Evolutionary conservation across 2,113 vertebrate genomes (phyloP), one percentile per base, ranked within the genome.

Genomic region (Entelurus aequoreus): DNA sequence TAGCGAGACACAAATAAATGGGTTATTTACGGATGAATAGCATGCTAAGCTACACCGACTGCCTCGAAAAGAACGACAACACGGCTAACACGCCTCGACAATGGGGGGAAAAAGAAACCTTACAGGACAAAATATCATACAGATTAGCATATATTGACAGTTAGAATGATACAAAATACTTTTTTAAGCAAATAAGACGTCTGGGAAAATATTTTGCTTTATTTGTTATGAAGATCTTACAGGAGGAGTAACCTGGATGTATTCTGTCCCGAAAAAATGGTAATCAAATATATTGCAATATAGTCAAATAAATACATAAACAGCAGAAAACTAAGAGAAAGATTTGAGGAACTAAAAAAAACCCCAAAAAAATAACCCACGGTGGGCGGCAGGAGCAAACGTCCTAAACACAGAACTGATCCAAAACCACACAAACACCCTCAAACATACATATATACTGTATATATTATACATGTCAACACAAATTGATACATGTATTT

Each of bases 161-260:
- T 76, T 86, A 66, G 86, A 90, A 89, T 88, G 84, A 90, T 88
- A 86, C 77, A 89, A 90, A 89, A 88, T 84, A 85, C 73, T 79
- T 84, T 72, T 81, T 65, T 70, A 78, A 76, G 83, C 74, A 85
- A 82, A 87, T 84, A 81, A 76, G 65, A 88, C 65, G 70, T 80
- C 79, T 86, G 80, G 82, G 87, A 87, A 90, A 87, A 88, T 85
- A 88, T 88, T 83, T 86, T 69, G 62, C 81, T 88, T 85, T 78
- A 83, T 88, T 88, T 84, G 72, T 86, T 84, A 80, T 77, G 74
- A 86, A 76, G 75, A 79, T 81, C 76, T 79, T 77, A 79, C 66
- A 85, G 83, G 82, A 74, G 61, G 59, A 80, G 71, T 74, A 79
- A 84, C 66, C 66, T 80, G 76, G 76, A 85, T 75, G 79, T 72